Percentiles rank a stretch among this genome's conserved stretches.
Evolutionary conservation across 2,113 vertebrate genomes (phyloP).

Genomic region (Meleagris gallopavo): DNA sequence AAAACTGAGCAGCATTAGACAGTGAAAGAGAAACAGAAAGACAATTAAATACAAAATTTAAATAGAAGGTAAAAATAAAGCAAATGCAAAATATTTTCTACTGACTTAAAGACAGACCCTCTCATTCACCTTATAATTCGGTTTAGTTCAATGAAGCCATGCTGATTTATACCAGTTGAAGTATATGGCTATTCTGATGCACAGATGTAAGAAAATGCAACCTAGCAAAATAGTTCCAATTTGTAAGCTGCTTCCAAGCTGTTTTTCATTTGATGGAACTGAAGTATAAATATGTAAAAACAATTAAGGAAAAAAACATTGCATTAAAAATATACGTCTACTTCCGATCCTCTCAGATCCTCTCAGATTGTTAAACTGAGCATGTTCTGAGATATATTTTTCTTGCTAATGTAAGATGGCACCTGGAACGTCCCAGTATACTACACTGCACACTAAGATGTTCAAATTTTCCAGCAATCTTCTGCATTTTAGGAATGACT

Average conservation of each 20-base stretch:
- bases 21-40: background rate
- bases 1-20: conserved; percentile 24
- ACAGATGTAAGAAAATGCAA: background rate
- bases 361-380: background rate
- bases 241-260: conserved; percentile 47
- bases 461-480: background rate
- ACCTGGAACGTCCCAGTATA: background rate
- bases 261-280: conserved; percentile 41
- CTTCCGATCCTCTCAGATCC: background rate
- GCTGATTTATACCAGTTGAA: background rate
- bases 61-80: background rate
- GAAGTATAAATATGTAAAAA: conserved; percentile 57
- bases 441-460: background rate
- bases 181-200: background rate
- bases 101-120: background rate
- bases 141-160: background rate
- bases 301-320: conserved; percentile 38
- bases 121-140: background rate
- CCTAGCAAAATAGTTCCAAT: conserved; percentile 5
- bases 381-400: background rate
- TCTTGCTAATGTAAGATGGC: background rate
- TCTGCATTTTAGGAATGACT: background rate
- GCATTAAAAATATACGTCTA: background rate
- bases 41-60: background rate
- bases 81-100: background rate